Evolutionary conservation across 1,140 invertebrate genomes (phyloP), one percentile per base, ranked within the genome.

Genomic region (Tetramorium simillimum): DNA sequence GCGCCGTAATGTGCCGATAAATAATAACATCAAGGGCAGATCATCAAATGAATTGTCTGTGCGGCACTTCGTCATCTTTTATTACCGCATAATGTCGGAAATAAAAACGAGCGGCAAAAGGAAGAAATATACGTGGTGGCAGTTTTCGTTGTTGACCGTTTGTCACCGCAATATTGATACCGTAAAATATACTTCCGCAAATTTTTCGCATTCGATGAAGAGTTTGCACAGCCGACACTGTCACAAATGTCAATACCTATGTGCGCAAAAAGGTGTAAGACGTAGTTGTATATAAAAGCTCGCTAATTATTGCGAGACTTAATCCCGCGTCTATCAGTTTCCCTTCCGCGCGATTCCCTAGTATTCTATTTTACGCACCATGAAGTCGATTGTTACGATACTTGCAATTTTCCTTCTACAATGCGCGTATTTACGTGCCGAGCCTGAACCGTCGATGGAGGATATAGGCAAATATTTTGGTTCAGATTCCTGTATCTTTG

Each of bases 151-250:
- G 28, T 65, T 81, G 18, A 56, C 3, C 21, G 2, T 69, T 46
- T 24, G 14, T 0, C 3, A 21, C 18, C 18, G 7, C 43, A 28
- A 21, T 14, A n/a, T 9, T 2, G 7, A 49, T 21, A 69, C 10
- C 12, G 2, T 46, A 70, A 33, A 53, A 65, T 58, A n/a, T 21
- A 28, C 14, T 69, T 53, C n/a, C 28, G 9, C 14, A 33, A 62
- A 14, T 46, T 65, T 63, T 37, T 3, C 21, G 24, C 40, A 12
- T 4, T 76, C n/a, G 9, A 0, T 10, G 40, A 76, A 76, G 21
- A 78, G 40, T 81, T 81, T 81, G 28, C 21, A 70, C 63, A 81
- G 77, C 62, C 10, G n/a, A 14, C 14, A 18, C 43, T 85, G 28
- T 85, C 53, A 7, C 14, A 24, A 53, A 18, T 63, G 46, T 77